These are phyloP conservation scores for Craniophora ligustri DNA, from an alignment of 2,888 invertebrate genomes.

Conservation along the genomic window DNA sequence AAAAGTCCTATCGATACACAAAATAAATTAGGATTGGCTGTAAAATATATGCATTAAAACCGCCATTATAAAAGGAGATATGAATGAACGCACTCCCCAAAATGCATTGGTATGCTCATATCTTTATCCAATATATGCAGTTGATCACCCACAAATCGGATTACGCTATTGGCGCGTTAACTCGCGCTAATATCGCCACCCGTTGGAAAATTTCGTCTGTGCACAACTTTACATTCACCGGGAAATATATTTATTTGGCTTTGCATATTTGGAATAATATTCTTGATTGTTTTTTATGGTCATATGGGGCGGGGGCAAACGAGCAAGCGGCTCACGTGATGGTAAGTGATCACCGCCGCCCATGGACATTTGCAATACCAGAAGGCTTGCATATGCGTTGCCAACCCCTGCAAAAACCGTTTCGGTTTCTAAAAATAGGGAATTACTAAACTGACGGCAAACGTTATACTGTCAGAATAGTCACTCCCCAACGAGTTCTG, in stretches of 20 bases:
- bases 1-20: no score
- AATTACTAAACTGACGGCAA: no score
- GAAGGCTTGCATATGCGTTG: no score
- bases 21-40: conserved; percentile 5
- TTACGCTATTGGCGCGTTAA: conserved; percentile 63
- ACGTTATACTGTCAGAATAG: no score
- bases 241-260: conserved; percentile 51
- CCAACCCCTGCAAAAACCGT: no score
- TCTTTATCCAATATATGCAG: conserved; percentile 50
- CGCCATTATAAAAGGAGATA: conserved; percentile 8
- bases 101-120: conserved; percentile 38
- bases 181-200: conserved; percentile 61
- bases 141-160: conserved; percentile 57
- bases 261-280: conserved; percentile 47
- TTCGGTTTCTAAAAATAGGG: no score
- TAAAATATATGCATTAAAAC: conserved; percentile 15
- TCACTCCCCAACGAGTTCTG: no score
- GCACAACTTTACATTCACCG: conserved; percentile 49
- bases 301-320: conserved; percentile 13
- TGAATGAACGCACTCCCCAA: conserved; percentile 23
- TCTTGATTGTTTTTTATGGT: conserved; percentile 37
- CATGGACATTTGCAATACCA: no score
- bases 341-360: no score
- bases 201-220: conserved; percentile 48
- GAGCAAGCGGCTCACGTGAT: no score